phyloP scores from a whole-genome alignment of 2,113 vertebrate genomes.

The Leptodactylus fuscus region DNA sequence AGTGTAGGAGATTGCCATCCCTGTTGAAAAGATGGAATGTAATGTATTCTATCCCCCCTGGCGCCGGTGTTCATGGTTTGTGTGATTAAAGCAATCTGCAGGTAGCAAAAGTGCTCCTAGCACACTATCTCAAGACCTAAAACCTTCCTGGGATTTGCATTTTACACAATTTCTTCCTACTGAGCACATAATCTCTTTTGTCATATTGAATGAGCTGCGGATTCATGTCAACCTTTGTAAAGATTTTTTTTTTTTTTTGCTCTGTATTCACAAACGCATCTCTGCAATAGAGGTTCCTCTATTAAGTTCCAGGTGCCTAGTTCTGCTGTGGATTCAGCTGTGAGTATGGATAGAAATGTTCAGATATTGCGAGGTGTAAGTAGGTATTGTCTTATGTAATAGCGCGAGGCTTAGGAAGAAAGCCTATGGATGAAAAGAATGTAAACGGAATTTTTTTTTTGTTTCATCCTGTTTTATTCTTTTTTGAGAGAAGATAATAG shows the following conservation, averaged over 20 bases:
- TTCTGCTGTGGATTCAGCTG: constrained; percentile 19
- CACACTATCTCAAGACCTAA: constrained; percentile 54
- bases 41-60: constrained; percentile 60
- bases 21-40: constrained; percentile 57
- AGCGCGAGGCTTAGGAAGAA: background rate
- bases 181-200: constrained; percentile 60
- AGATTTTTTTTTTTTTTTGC: constrained; percentile 31
- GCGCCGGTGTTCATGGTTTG: constrained; percentile 45
- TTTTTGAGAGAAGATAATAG: background rate
- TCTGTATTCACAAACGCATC: constrained; percentile 49
- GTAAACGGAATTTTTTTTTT: background rate
- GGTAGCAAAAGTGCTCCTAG: constrained; percentile 50
- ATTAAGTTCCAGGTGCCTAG: constrained; percentile 21
- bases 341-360: background rate
- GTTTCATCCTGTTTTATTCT: background rate
- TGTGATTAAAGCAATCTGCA: constrained; percentile 53
- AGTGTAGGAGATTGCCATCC: constrained; percentile 34
- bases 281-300: constrained; percentile 4
- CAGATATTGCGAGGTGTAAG: background rate
- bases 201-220: constrained; percentile 55
- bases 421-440: background rate
- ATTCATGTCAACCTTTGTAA: constrained; percentile 58
- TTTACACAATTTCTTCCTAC: constrained; percentile 61
- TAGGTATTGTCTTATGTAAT: constrained; percentile 21
- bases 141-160: constrained; percentile 51